phyloP scores from a whole-genome alignment of 2,797 vertebrate species.

The Numenius phaeopus region DNA sequence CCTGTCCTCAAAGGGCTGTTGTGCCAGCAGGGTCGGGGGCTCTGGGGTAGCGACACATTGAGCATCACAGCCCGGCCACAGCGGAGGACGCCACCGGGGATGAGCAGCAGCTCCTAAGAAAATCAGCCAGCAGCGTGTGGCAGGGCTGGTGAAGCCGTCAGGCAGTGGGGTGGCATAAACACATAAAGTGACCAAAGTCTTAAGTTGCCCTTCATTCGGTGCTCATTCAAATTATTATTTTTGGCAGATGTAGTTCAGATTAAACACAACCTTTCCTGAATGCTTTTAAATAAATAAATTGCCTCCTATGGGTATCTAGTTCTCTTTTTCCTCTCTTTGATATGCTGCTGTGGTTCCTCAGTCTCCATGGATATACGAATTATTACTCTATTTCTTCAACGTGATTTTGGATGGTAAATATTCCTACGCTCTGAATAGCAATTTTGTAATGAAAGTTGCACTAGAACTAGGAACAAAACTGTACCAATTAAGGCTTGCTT shows the following conservation, averaged over 20 bases:
- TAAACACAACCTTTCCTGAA: slow-evolving; percentile 4
- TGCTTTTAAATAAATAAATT: slow-evolving; percentile 11
- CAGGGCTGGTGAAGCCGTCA: neutral
- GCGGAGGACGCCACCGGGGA: rapidly evolving
- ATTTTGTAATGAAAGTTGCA: neutral
- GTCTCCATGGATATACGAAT: neutral
- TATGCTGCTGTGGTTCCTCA: neutral
- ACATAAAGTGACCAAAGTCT: neutral
- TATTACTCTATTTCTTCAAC: neutral
- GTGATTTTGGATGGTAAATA: slow-evolving; percentile 11
- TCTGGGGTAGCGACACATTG: rapidly evolving
- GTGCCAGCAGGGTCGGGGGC: neutral
- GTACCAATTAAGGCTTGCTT: neutral
- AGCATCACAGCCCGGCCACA: neutral
- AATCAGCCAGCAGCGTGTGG: neutral
- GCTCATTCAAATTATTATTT: neutral
- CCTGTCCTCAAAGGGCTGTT: neutral
- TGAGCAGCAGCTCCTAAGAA: neutral
- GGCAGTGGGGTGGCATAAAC: neutral
- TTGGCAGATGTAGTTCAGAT: neutral
- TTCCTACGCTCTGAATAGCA: neutral
- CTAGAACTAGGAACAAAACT: neutral
- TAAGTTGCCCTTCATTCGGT: neutral
- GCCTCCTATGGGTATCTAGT: neutral
- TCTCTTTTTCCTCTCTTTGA: neutral